Evolutionary conservation across 2,888 invertebrate species (phyloP), one percentile per base, ranked within the genome.

Genomic region (Drosophila picticornis): DNA sequence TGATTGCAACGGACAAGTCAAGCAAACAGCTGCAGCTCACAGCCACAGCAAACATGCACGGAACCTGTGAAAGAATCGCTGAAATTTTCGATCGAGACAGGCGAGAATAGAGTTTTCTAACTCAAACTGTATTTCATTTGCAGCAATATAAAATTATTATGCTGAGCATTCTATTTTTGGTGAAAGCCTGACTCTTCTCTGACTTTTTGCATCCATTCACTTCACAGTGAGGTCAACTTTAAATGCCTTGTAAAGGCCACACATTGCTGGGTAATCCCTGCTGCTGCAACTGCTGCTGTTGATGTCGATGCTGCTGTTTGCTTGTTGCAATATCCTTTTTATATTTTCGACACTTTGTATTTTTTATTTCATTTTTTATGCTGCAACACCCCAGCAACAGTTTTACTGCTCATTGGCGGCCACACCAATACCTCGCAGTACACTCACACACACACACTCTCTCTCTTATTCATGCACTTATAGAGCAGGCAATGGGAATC

Each of bases 351-450:
- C 88, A 87, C 79, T 81, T 75, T 73, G 59, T 60, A 36, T 66
- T 69, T 71, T 58, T 75, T 68, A 72, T 68, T 69, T 40, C 48
- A 62, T 62, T 77, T 84, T 74, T 68, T 64, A 59, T 36, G 71
- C 63, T 75, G 87, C 74, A 66, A 72, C 76, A 85, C 55, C 74
- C 61, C 86, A 84, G 84, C 90, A 90, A 90, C 84, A 90, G 90
- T 90, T 90, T 85, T 75, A 75, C 80, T 82, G 80, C 80, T 90
- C 77, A 85, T 85, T 85, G 85, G 84, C 76, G 71, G 72, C 72
- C 72, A 88, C 79, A 80, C 63, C 77, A 81, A 65, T 50, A 43
- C 58, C n/a, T 29, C 51, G 29, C 55, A 13, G 63, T 60, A 61
- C 65, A 75, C 60, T 36, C 71, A 40, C 43, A 34, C 40, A 7